phyloP scores from a whole-genome alignment of 2,888 invertebrate genomes.

The Tetrapedia diversipes region DNA sequence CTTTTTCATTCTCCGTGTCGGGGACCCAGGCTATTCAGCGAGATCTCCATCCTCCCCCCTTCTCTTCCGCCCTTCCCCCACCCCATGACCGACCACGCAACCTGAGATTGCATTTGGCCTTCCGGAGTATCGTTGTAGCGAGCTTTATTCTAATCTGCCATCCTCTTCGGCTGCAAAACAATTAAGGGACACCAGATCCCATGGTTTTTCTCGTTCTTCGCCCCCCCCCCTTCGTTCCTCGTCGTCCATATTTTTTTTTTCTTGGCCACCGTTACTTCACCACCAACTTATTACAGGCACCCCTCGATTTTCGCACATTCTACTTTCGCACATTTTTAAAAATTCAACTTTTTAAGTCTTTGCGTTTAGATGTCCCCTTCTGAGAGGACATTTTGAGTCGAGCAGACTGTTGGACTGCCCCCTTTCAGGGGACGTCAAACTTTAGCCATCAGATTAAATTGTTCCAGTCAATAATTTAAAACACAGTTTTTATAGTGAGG shows the following conservation, averaged over 20 bases:
- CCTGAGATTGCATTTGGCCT: slow-evolving; percentile 58
- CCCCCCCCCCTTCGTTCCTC: background rate
- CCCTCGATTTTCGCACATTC: too few relatives aligned
- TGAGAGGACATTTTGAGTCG: too few relatives aligned
- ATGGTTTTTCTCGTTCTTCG: slow-evolving; percentile 20
- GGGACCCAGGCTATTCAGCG: background rate
- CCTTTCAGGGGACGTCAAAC: too few relatives aligned
- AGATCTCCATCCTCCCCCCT: slow-evolving; percentile 17
- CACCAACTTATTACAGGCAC: too few relatives aligned
- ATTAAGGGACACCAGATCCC: slow-evolving; percentile 53
- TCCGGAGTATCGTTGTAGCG: slow-evolving; percentile 37
- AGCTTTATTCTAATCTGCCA: slow-evolving; percentile 65
- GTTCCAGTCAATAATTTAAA: too few relatives aligned
- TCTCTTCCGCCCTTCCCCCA: slow-evolving; percentile 9
- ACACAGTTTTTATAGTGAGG: too few relatives aligned
- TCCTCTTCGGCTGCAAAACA: slow-evolving; percentile 48
- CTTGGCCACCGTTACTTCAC: background rate
- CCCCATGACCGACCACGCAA: slow-evolving; percentile 23
- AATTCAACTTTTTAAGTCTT: too few relatives aligned
- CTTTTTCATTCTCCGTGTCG: slow-evolving; percentile 57
- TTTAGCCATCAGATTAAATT: too few relatives aligned
- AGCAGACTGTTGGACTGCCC: too few relatives aligned
- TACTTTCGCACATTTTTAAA: too few relatives aligned
- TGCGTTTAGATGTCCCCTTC: too few relatives aligned
- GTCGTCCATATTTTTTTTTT: slow-evolving; percentile 24